Base-by-base conservation (phyloP, 2,888 invertebrate genomes). In the Venustoraphidia nigricollis region DNA sequence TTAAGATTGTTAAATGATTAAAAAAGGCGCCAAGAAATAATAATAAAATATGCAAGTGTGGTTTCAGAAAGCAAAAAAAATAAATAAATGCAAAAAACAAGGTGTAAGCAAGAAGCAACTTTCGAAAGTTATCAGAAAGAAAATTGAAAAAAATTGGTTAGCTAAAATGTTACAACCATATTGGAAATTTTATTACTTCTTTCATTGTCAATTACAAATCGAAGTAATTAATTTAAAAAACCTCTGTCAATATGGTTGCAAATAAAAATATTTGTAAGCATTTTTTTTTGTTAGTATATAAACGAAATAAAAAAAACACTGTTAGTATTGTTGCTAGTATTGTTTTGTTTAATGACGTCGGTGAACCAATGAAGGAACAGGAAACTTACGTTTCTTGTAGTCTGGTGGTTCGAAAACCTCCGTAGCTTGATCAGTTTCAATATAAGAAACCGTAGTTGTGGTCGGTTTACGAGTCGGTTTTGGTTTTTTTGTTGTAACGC, bases 381-480 rank as follows among this genome's bases (percentile, higher is more conserved):
- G 10, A 13, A 45, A 42, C 64, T 62, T 61, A 68, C 69, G 65
- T 57, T 62, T 63, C 59, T 63, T 64, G 57, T 65, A 69, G 53
- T 66, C 62, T 36, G 54, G 50, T 5, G 49, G 10, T 59, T 62
- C n/a, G 55, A 56, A 9, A 39, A 34, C 10, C 43, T 35, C 39
- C 9, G 53, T 50, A 13, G 38, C 11, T 52, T 56, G 40, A 53
- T 52, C 4, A 51, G 56, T 52, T 57, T 59, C 48, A 53, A 43
- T 38, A 51, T 54, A 37, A 46, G 55, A 35, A 17, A 57, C 58
- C 6, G 59, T 55, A 9, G 57, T 51, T 8, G 54, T 52, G n/a
- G 53, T 57, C 1, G 74, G 72, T 38, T 67, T 73, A 40, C 60
- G 66, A 4, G 67, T 62, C 14, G 66, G 62, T 34, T 57, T 53